phyloP scores from a whole-genome alignment of 2,113 vertebrate species.

The Corvus cornix region DNA sequence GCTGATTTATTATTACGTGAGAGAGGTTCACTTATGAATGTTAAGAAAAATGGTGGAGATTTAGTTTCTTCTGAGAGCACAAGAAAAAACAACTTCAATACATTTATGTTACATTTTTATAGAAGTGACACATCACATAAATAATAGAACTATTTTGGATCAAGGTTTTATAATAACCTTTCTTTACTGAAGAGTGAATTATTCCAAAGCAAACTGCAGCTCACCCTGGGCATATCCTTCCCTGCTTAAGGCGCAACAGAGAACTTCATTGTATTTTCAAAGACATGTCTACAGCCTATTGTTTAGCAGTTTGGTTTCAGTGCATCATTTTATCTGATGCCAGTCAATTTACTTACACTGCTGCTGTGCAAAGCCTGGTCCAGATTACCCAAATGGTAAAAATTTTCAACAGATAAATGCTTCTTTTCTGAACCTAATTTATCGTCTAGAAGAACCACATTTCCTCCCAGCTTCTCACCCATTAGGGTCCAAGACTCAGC shows the following conservation, averaged over 20 bases:
- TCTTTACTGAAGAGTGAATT: neutral
- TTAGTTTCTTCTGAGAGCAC: neutral
- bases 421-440: constrained; percentile 29
- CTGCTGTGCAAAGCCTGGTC: neutral
- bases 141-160: constrained; percentile 9
- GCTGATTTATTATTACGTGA: constrained; percentile 22
- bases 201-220: neutral
- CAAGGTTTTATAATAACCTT: constrained; percentile 7
- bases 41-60: constrained; percentile 2
- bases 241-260: neutral
- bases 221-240: neutral
- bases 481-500: neutral
- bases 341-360: neutral
- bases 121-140: constrained; percentile 8
- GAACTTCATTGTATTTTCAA: neutral
- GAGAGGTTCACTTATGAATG: neutral
- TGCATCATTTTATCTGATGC: neutral
- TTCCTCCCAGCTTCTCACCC: neutral
- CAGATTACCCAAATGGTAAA: neutral
- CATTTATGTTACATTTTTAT: constrained; percentile 6
- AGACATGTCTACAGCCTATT: neutral
- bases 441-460: neutral
- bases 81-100: neutral
- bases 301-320: neutral
- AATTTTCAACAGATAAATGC: neutral